Evolutionary conservation across 2,888 invertebrate genomes (phyloP), one percentile per base, ranked within the genome.

Genomic region (Meteorus cinctellus): DNA sequence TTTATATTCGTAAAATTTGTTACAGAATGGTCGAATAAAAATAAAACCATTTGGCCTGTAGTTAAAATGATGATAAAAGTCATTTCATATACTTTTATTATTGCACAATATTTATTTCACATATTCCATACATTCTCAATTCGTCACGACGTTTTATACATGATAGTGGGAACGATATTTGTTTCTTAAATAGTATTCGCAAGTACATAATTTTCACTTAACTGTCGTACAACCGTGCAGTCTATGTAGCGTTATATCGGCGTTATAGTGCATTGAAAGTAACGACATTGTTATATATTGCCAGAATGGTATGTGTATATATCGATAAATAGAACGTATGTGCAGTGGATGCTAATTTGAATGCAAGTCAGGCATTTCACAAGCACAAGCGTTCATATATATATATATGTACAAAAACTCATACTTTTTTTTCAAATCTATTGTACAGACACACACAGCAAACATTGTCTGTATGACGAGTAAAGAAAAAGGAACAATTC

Each of bases 191-290:
- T 55, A 55, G 19, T 51, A 69, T 76, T 76, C 68, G 41, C 75
- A 68, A 66, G 75, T 76, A 77, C 76, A 77, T 79, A 80, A 81
- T 79, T 80, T 79, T 80, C 80, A 79, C 78, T 81, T 78, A 79
- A 78, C 55, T 75, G 79, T 78, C 77, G 41, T 66, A 62, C 41
- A 41, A 41, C 41, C 12, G 41, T 62, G 10, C 62, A 31, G 10
- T 27, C 24, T 41, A 14, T 66, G 29, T 45, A 41, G 12, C 77
- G 74, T 75, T 76, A 75, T 72, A 78, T 79, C 67, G 77, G 75
- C 75, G 72, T 55, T 55, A 41, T 41, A 55, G 76, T 81, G 78
- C 76, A 79, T 79, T 77, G 78, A 79, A 77, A 81, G 72, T 79
- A 79, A 79, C 81, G 79, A 77, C 81, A 81, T 78, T 79, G 77